Evolutionary conservation across 2,113 vertebrate species (phyloP), one percentile per base, ranked within the genome.

Genomic region (Onychostruthus taczanowskii): DNA sequence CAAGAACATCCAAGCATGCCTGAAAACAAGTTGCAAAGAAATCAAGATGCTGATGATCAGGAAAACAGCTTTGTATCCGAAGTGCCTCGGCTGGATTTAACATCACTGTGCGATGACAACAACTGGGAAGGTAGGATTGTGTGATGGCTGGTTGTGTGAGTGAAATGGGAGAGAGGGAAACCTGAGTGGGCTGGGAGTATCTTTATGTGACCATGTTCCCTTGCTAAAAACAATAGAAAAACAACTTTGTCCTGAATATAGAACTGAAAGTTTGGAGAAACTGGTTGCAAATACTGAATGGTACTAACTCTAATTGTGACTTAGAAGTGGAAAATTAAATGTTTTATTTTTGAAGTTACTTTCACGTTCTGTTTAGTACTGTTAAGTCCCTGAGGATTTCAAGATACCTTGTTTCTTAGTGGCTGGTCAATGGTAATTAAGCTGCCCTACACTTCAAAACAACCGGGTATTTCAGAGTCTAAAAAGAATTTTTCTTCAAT

Each of bases 111-210:
- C 7, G 98, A 99, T 94, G 98, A 98, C 96, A 98, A 91, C 97
- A 98, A 94, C 98, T 99, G 99, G 99, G 98, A 98, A 99, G 99
- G 99, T 99, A 98, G 78, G 87, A 67, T 43, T 82, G 21, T 30
- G 72, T 35, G 73, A 39, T 73, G 20, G 63, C 46, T 64, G 75
- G 7, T 80, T 7, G 13, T 85, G 59, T 30, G 41, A 80, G 47
- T 63, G 69, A 69, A 89, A 93, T 4, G 16, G 66, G 39, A 49
- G 31, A 75, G 55, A 18, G 61, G 73, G 62, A 89, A 69, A 44
- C 37, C 11, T n/a, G 35, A 69, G 61, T 50, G 67, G 15, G 52
- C 33, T 91, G 75, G 9, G 4, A 67, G 5, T 81, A 30, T 89
- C 79, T 89, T 61, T 76, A 58, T 79, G 66, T 37, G 62, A 37